Percentiles rank a stretch among this genome's conserved stretches.
Evolutionary conservation across 2,888 invertebrate genomes (phyloP).

Genomic region (Meganola albula): DNA sequence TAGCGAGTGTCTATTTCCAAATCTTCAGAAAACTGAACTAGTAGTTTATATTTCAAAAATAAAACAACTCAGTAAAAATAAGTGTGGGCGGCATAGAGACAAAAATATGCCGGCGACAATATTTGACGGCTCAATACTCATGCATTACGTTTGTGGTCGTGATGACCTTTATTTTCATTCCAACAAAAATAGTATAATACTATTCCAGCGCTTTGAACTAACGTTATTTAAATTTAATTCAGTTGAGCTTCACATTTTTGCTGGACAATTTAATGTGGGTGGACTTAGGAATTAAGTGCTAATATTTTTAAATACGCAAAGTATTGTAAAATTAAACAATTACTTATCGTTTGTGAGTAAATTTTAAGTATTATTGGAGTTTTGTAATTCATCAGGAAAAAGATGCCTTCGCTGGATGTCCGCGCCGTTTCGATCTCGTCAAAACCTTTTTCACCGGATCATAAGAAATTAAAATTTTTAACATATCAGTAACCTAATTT

Average conservation of each 20-base stretch:
- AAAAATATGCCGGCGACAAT: constrained; percentile 25
- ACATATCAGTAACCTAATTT: too few relatives aligned
- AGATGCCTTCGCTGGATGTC: too few relatives aligned
- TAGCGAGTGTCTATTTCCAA: too few relatives aligned
- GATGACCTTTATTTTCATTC: constrained; percentile 27
- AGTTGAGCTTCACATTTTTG: background rate
- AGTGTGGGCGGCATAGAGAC: constrained; percentile 23
- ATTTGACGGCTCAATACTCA: constrained; percentile 22
- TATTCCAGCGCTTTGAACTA: background rate
- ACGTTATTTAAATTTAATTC: background rate
- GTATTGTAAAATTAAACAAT: too few relatives aligned
- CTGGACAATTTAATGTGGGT: background rate
- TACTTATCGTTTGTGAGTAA: too few relatives aligned
- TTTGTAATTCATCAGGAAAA: too few relatives aligned
- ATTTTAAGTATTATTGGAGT: too few relatives aligned
- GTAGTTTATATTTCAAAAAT: constrained; percentile 26
- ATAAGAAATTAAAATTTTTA: too few relatives aligned
- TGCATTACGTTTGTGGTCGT: constrained; percentile 22
- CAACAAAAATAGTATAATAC: constrained; percentile 15
- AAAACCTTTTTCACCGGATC: too few relatives aligned
- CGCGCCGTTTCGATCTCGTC: too few relatives aligned
- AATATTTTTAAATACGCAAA: too few relatives aligned
- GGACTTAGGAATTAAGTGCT: too few relatives aligned
- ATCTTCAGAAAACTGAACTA: constrained; percentile 30
- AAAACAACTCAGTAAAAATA: constrained; percentile 23